Base-by-base conservation (phyloP, 2,888 invertebrate genomes). In the Xiphydria camelus region DNA sequence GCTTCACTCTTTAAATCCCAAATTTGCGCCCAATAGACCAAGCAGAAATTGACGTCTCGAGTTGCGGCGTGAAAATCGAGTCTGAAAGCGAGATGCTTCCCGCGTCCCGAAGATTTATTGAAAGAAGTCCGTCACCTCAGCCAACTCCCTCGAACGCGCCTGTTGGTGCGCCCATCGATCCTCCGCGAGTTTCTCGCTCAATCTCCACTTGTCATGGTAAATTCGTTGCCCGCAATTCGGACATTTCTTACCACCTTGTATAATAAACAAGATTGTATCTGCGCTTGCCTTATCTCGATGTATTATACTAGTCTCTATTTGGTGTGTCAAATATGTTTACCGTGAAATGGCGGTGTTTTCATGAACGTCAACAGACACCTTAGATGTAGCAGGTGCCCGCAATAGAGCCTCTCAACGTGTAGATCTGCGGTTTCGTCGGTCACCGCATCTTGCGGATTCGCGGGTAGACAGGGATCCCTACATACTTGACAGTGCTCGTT, bases 131-230 rank as follows among this genome's bases (percentile, higher is more conserved):
- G 83, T 81, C 5, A 89, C 88, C 76, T 89, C 89, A 33, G 85
- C 84, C 12, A 89, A 75, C 67, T 89, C 89, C 49, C 89, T 76
- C 57, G 83, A 81, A 42, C 86, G 80, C 2, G 89, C 89, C 69
- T 89, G 86, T 62, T 87, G 83, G 64, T 88, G 88, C 2, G 88
- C 88, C 88, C 89, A 89, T 35, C 88, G 79, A 35, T 84, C 82
- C 72, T 89, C 89, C 0, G 87, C 85, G 21, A 87, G 75, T 64
- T 83, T 83, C 18, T 87, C 84, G 38, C 82, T 81, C 4, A 87
- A 70, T 41, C 83, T 82, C 86, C 87, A 89, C 62, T 87, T 87
- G 54, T 87, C 86, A 64, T 89, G 88, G 57, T 82, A 85, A 49
- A 89, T 82, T 57, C 81, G 80, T 56, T 83, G 77, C 4, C 80